Evolutionary conservation across 1,140 invertebrate genomes (phyloP), one percentile per base, ranked within the genome.

Genomic region (Macrosteles quadrilineatus): DNA sequence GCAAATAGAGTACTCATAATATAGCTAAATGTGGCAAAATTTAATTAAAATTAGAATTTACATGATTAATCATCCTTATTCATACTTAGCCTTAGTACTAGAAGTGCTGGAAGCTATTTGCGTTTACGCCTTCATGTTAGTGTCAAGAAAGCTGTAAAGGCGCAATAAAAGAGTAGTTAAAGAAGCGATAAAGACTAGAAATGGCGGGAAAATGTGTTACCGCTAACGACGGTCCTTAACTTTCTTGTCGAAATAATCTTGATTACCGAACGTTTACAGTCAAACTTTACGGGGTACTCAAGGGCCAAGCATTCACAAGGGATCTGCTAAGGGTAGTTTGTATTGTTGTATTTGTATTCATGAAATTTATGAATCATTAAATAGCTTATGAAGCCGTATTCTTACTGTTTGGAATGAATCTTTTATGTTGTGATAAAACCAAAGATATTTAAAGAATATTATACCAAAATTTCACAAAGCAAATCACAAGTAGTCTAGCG

Each of bases 181-280:
- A 59, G 55, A 2, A 59, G 55, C 55, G 55, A 59, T 59, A 59
- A 59, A 59, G 23, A 6, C 55, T 2, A 23, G 55, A 59, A 59
- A 59, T 30, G 55, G 55, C 55, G 21, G 55, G 21, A 59, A 59
- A 59, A 59, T 59, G 55, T 59, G 55, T 59, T 59, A 11, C 55
- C 55, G 23, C 55, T 59, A 59, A 59, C 55, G 55, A 59, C n/a
- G 21, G 55, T 6, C 21, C 25, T 29, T 59, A 30, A 29, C 55
- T 59, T 30, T 23, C 55, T 59, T 23, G 17, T 23, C 47, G 17
- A n/a, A 50, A n/a, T 23, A 50, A n/a, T 23, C 47, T 23, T 50
- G 4, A 19, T 23, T 23, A 50, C 17, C n/a, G 21, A n/a, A n/a
- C 6, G 17, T 23, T n/a, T 19, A 19, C 6, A 4, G 17, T 50